These are phyloP conservation scores for Nomada fabriciana DNA, from an alignment of 2,888 invertebrate genomes.

Conservation along the genomic window DNA sequence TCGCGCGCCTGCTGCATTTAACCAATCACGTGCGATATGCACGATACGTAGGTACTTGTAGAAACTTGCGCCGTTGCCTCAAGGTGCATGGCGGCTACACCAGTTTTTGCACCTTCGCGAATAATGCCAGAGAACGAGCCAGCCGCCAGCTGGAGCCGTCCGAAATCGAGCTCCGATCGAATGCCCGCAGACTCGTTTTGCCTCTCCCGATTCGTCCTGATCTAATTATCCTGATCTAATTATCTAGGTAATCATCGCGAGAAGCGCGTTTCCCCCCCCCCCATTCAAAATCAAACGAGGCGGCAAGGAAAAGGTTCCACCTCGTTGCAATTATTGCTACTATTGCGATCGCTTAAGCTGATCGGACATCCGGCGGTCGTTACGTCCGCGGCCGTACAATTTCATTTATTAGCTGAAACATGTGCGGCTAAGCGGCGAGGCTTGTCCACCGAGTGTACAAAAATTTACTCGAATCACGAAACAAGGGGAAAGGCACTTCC, in stretches of 20 bases:
- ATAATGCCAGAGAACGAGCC: neutral
- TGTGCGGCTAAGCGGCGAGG: constrained; percentile 41
- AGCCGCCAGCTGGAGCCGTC: constrained; percentile 16
- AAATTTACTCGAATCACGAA: constrained; percentile 67
- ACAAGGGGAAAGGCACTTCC: constrained; percentile 59
- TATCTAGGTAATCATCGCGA: neutral
- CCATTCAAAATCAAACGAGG: neutral
- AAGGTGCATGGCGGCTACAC: constrained; percentile 15
- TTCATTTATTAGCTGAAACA: constrained; percentile 56
- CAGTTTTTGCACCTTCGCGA: constrained; percentile 32
- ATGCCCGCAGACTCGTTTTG: no score
- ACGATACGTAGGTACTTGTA: constrained; percentile 22
- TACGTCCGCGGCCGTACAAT: constrained; percentile 10
- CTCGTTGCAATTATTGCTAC: constrained; percentile 11
- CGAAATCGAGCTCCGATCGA: neutral
- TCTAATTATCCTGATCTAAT: neutral
- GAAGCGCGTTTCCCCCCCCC: neutral
- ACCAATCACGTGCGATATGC: constrained; percentile 36
- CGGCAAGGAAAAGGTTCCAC: neutral
- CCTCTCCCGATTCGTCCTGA: neutral
- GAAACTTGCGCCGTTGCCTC: constrained; percentile 24
- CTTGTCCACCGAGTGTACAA: constrained; percentile 41
- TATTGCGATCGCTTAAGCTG: constrained; percentile 20
- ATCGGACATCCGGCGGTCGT: constrained; percentile 45
- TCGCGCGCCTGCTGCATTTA: constrained; percentile 16